Conservation (phyloP, 2,797 vertebrate species). For the Hippopotamyrus pictus region DNA sequence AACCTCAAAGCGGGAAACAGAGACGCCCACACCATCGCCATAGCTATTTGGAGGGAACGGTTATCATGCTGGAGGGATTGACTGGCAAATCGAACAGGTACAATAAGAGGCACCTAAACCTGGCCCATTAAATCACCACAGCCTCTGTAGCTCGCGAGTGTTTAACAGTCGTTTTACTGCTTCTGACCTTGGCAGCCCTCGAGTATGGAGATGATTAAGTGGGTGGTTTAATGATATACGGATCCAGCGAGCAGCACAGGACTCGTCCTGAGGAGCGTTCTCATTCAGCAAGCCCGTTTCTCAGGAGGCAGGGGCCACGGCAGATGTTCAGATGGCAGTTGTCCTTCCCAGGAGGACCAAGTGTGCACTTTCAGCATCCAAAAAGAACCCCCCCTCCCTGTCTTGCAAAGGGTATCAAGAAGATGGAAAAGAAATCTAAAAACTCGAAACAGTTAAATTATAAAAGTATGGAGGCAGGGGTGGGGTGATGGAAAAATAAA, state of each 20-base stretch:
- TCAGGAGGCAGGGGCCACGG: neutral
- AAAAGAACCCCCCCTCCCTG: neutral
- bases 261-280: neutral
- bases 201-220: constrained; percentile 14
- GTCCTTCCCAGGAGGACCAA: neutral
- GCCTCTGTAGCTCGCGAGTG: neutral
- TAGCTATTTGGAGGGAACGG: neutral
- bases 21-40: neutral
- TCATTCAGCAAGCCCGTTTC: neutral
- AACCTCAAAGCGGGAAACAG: neutral
- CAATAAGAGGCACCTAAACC: neutral
- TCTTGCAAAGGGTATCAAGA: neutral
- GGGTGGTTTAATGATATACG: neutral
- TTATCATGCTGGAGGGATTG: neutral
- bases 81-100: neutral
- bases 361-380: neutral
- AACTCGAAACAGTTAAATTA: neutral
- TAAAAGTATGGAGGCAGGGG: neutral
- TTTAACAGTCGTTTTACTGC: neutral
- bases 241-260: neutral
- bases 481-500: neutral
- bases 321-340: neutral
- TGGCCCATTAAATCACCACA: neutral
- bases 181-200: neutral
- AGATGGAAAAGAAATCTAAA: neutral